Conservation (phyloP, 2,797 vertebrate genomes). For the Bradypodion ventrale region DNA sequence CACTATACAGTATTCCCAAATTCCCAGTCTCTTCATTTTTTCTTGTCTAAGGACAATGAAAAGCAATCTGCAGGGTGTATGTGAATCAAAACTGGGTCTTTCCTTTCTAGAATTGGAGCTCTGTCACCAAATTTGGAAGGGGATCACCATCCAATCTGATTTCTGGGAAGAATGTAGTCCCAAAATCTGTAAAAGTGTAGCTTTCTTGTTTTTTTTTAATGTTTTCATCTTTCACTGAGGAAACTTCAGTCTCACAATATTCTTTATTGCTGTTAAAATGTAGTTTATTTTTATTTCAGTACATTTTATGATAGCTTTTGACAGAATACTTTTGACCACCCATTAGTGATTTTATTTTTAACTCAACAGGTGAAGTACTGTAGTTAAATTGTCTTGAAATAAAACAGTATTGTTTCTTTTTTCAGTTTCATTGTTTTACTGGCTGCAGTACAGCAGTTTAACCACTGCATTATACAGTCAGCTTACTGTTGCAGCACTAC, state of each 20-base stretch:
- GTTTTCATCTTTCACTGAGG: neutral
- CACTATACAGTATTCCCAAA: neutral
- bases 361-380: neutral
- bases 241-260: neutral
- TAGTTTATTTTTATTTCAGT: neutral
- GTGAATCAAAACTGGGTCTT: neutral
- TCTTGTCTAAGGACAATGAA: neutral
- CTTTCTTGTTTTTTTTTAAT: too few species aligned
- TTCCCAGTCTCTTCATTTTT: neutral
- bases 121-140: neutral
- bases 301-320: neutral
- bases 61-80: neutral
- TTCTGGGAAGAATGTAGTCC: neutral
- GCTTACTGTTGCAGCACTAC: neutral
- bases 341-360: neutral
- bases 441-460: too few species aligned
- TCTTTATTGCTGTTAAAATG: neutral
- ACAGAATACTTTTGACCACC: neutral
- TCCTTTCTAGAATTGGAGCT: neutral
- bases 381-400: constrained; percentile 4
- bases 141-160: neutral
- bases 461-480: neutral
- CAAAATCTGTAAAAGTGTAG: neutral
- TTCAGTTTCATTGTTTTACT: neutral
- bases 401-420: neutral